These are phyloP conservation scores for Fringilla coelebs DNA, from an alignment of 2,797 vertebrate species.

Conservation along the genomic window DNA sequence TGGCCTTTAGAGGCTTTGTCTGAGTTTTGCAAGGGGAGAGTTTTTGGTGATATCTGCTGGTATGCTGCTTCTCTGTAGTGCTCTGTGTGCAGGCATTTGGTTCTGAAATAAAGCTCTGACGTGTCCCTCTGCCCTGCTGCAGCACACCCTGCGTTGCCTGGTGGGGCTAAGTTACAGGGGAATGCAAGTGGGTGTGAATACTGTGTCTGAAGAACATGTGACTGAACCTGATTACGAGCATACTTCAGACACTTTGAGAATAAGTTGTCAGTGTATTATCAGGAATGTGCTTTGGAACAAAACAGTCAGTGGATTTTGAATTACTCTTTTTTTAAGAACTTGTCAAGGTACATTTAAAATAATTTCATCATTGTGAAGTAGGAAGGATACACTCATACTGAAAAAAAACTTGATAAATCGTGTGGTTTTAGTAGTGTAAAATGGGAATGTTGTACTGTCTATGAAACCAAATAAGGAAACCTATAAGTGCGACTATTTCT, in stretches of 20 bases:
- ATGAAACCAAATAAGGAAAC: background rate
- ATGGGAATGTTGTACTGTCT: background rate
- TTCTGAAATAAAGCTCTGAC: background rate
- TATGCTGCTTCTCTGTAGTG: background rate
- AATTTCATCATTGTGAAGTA: background rate
- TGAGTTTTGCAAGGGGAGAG: background rate
- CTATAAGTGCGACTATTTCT: fast-evolving
- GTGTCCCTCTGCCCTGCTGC: fast-evolving
- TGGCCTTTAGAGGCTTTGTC: background rate
- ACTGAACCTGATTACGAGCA: background rate
- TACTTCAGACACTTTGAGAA: background rate
- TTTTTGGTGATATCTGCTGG: background rate
- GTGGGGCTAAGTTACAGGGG: background rate
- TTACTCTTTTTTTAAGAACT: background rate
- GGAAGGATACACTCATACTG: background rate
- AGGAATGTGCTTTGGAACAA: background rate
- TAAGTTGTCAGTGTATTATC: background rate
- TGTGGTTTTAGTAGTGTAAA: background rate
- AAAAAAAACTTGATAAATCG: fast-evolving
- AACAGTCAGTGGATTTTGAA: background rate
- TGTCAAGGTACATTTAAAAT: background rate
- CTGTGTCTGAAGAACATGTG: background rate
- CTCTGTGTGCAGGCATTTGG: background rate
- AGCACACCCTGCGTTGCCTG: background rate
- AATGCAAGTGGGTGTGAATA: background rate